Evolutionary conservation across 1,140 invertebrate species (phyloP).

Genomic region (Drosophila erecta): DNA sequence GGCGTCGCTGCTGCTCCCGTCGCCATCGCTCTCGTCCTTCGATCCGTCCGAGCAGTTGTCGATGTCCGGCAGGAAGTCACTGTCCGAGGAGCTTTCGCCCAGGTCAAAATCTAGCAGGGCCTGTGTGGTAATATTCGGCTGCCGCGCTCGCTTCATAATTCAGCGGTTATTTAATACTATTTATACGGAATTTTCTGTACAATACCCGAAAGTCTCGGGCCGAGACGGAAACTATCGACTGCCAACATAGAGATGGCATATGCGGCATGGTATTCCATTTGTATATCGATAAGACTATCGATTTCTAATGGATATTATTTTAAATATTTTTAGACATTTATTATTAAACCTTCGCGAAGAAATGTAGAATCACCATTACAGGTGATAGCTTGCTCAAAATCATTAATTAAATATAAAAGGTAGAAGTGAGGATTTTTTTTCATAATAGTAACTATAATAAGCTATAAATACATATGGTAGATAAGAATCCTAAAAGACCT

Average conservation of each 20-base stretch:
- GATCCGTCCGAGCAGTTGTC: constrained; percentile 89
- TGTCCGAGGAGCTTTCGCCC: constrained; percentile 97
- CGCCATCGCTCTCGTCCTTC: constrained; percentile 85
- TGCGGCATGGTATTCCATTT: background rate
- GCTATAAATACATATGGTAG: no score
- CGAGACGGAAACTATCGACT: background rate
- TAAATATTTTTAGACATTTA: no score
- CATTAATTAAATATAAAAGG: background rate
- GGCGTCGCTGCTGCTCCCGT: constrained; percentile 69
- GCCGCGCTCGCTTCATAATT: constrained; percentile 66
- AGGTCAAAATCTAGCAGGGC: constrained; percentile 87
- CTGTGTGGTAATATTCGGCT: constrained; percentile 80
- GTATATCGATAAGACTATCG: no score
- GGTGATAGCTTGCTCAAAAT: background rate
- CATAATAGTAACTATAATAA: background rate
- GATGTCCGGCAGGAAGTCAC: constrained; percentile 95
- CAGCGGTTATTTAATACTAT: background rate
- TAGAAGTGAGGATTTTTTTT: background rate
- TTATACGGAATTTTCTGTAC: constrained; percentile 1
- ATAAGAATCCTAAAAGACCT: constrained; percentile 76
- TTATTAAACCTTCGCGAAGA: no score
- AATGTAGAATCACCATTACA: background rate
- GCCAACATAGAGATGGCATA: background rate
- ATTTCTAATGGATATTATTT: no score
- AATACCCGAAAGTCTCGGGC: background rate